Evolutionary conservation across 2,797 vertebrate genomes (phyloP).

Genomic region (Neosilurus mollespiculum): DNA sequence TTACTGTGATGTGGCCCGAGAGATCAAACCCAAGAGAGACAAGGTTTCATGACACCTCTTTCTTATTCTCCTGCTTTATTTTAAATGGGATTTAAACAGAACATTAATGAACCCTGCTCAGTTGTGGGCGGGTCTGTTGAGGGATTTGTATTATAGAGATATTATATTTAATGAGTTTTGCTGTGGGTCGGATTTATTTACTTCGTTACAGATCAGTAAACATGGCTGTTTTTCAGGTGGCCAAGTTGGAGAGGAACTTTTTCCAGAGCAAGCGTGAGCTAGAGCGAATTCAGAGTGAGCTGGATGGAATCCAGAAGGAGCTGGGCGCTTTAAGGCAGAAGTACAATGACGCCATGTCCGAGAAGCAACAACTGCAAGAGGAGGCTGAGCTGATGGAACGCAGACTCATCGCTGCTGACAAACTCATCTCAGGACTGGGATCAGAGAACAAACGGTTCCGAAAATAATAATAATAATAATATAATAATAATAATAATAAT

Average conservation of each 20-base stretch:
- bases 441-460: conserved; percentile 90
- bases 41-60: conserved; percentile 69
- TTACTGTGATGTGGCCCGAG: conserved; percentile 88
- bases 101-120: no score
- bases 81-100: neutral
- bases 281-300: conserved; percentile 84
- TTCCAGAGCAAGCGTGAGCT: conserved; percentile 84
- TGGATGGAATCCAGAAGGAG: conserved; percentile 81
- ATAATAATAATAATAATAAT: no score
- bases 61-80: neutral
- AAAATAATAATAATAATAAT: neutral
- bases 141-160: no score
- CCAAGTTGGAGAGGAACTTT: conserved; percentile 86
- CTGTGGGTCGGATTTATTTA: no score
- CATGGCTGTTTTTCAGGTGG: conserved; percentile 74
- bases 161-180: no score
- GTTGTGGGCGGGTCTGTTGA: no score
- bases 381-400: conserved; percentile 94
- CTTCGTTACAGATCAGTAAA: no score
- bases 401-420: conserved; percentile 88
- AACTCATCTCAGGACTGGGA: conserved; percentile 90
- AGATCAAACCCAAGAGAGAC: conserved; percentile 93
- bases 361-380: conserved; percentile 86
- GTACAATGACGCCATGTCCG: conserved; percentile 81
- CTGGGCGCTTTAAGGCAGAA: conserved; percentile 79